These are phyloP conservation scores for Drosophila melanica DNA, from an alignment of 1,140 invertebrate genomes.

Conservation along the genomic window DNA sequence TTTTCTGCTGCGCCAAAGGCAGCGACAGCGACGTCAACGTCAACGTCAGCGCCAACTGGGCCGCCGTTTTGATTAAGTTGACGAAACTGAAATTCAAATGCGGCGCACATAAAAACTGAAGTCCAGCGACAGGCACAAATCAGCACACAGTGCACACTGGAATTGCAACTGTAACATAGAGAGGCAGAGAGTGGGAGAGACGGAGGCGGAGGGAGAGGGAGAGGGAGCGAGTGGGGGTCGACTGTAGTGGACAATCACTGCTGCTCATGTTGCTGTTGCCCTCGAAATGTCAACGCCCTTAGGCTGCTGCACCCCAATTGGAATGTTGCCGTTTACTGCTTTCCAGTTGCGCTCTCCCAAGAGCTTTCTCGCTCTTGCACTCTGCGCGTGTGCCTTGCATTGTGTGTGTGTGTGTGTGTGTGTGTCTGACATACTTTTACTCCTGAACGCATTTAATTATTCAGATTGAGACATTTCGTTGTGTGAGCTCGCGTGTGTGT, in stretches of 20 bases:
- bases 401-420: slow-evolving; percentile 9
- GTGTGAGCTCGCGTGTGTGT: slow-evolving; percentile 6
- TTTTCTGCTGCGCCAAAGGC: slow-evolving; percentile 44
- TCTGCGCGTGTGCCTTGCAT: background rate
- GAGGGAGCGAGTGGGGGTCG: no score
- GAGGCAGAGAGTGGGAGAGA: background rate
- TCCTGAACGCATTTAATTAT: slow-evolving; percentile 78
- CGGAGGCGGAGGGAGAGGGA: background rate
- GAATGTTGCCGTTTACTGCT: slow-evolving; percentile 28
- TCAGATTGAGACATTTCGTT: slow-evolving; percentile 71
- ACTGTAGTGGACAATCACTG: background rate
- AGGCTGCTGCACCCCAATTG: slow-evolving; percentile 40
- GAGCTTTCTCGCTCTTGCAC: slow-evolving; percentile 24
- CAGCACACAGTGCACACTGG: slow-evolving; percentile 30
- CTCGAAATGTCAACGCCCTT: slow-evolving; percentile 80
- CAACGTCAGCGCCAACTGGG: slow-evolving; percentile 53
- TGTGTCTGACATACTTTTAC: slow-evolving; percentile 75
- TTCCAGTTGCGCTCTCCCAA: slow-evolving; percentile 32
- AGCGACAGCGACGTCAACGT: slow-evolving; percentile 7
- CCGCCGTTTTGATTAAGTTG: slow-evolving; percentile 75
- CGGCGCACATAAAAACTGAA: slow-evolving; percentile 29
- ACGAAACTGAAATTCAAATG: slow-evolving; percentile 66
- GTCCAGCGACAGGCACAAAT: slow-evolving; percentile 28
- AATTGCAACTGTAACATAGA: slow-evolving; percentile 38
- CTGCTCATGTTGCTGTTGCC: slow-evolving; percentile 50